A percentile compares a stretch with the other conserved stretches of the same genome.
Conservation (phyloP, 1,140 invertebrate genomes). For the Lutraria rhynchaena region DNA sequence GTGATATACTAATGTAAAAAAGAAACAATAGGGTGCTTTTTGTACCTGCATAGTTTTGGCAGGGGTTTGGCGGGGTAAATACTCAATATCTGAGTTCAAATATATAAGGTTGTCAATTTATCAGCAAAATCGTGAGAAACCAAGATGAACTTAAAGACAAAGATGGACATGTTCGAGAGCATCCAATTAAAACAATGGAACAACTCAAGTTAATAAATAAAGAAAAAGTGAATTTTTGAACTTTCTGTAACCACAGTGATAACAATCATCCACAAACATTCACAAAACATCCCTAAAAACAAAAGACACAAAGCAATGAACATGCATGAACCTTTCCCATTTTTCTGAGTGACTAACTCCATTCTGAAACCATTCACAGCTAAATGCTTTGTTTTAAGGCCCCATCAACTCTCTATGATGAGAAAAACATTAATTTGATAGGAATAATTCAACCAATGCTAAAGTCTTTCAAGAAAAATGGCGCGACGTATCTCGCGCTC, state of each 20-base stretch:
- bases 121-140: too few relatives aligned
- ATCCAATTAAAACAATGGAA: conserved; percentile 1
- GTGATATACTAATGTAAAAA: too few relatives aligned
- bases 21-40: too few relatives aligned
- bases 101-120: too few relatives aligned
- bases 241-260: conserved; percentile 7
- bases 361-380: background rate
- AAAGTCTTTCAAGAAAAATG: background rate
- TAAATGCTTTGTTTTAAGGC: background rate
- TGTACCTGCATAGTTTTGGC: too few relatives aligned
- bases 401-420: conserved; percentile 27
- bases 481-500: conserved; percentile 30
- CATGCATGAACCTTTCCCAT: conserved; percentile 12
- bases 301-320: conserved; percentile 11
- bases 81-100: too few relatives aligned
- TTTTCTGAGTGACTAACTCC: conserved; percentile 12
- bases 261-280: background rate
- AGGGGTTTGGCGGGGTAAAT: too few relatives aligned
- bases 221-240: conserved; percentile 8
- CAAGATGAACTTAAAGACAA: too few relatives aligned
- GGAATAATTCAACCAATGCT: conserved; percentile 26
- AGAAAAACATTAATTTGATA: conserved; percentile 24
- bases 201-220: too few relatives aligned
- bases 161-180: conserved; percentile 9
- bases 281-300: conserved; percentile 14